Conservation (phyloP, 2,888 invertebrate species). For the Kryphioiulus occultus region DNA sequence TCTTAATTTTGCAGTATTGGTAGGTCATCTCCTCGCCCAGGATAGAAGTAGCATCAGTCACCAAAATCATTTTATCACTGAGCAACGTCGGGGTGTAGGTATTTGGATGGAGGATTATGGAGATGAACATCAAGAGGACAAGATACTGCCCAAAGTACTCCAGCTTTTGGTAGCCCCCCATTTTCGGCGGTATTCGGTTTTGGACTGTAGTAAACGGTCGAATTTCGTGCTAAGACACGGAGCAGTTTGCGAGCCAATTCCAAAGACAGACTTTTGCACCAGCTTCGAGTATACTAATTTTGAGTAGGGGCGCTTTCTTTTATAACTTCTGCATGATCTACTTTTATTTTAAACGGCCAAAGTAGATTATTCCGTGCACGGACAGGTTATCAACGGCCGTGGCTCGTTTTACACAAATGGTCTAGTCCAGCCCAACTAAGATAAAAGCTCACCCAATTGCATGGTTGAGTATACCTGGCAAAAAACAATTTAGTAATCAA, state of each 20-base stretch:
- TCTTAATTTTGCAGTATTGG: slow-evolving; percentile 15
- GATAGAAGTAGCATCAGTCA: not conserved
- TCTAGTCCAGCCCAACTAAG: not conserved
- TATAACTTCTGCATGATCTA: not conserved
- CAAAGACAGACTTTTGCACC: not conserved
- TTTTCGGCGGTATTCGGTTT: not conserved
- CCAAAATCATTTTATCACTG: not conserved
- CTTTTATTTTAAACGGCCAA: not conserved
- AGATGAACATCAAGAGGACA: not conserved
- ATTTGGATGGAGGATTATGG: not conserved
- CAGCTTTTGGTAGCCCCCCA: not conserved
- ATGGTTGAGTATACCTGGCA: not conserved
- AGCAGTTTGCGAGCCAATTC: not conserved
- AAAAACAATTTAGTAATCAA: not conserved
- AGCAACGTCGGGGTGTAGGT: not conserved
- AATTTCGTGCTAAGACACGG: too few relatives aligned
- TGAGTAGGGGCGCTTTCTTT: not conserved
- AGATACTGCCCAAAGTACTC: not conserved
- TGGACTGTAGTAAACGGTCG: not conserved
- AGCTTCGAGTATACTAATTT: not conserved
- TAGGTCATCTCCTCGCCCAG: not conserved
- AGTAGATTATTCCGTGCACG: not conserved
- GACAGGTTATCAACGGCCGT: not conserved
- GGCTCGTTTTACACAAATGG: not conserved
- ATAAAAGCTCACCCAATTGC: not conserved